Evolutionary conservation across 2,797 vertebrate species (phyloP).

Genomic region (Cottoperca gobio): DNA sequence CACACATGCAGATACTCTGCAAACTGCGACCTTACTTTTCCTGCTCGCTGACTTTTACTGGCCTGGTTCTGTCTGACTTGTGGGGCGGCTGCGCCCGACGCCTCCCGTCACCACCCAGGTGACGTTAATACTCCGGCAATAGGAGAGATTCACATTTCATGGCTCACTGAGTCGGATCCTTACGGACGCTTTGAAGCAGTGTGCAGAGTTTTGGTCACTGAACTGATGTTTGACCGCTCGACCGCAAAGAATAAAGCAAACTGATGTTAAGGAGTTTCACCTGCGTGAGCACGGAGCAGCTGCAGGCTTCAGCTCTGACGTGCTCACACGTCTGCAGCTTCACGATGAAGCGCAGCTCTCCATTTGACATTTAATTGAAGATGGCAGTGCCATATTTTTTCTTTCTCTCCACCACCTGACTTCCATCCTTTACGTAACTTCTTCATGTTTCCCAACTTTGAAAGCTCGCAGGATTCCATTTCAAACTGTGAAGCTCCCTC

Average conservation of each 20-base stretch:
- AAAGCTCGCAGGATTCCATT: background rate
- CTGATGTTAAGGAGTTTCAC: background rate
- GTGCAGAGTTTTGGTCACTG: background rate
- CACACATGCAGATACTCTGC: too few relatives aligned
- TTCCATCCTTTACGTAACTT: background rate
- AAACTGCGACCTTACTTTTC: conserved; percentile 36
- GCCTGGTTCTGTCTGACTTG: conserved; percentile 29
- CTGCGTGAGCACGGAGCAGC: background rate
- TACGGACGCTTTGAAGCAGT: conserved; percentile 16
- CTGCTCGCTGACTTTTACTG: conserved; percentile 22
- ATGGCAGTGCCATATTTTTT: background rate
- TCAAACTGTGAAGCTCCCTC: conserved; percentile 1
- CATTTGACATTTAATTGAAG: conserved; percentile 7
- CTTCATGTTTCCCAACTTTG: conserved; percentile 4
- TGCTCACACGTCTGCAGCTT: background rate
- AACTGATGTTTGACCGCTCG: background rate
- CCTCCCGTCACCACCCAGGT: too few relatives aligned
- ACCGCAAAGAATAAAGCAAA: conserved; percentile 9
- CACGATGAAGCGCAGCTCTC: background rate
- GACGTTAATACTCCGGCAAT: too few relatives aligned
- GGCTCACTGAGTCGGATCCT: conserved; percentile 22
- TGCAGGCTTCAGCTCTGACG: background rate
- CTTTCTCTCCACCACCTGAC: background rate
- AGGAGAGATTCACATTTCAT: conserved; percentile 26
- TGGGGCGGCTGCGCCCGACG: background rate